Evolutionary conservation across 53 echinoderm and acorn worm genomes (phyloP), one percentile per base, ranked within the genome.

Genomic region (Temnopleurus reevesii): DNA sequence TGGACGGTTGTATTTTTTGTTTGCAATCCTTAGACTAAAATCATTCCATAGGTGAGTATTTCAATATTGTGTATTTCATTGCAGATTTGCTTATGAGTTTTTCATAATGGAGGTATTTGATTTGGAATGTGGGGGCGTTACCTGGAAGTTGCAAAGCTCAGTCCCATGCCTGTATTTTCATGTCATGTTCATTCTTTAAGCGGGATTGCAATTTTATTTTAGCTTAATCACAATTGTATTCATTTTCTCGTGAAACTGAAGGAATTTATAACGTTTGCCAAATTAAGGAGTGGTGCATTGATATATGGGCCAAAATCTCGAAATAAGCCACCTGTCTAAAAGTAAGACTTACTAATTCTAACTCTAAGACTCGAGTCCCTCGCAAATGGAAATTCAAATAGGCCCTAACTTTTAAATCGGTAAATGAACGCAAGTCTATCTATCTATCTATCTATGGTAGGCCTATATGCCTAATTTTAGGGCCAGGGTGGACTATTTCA

Each of bases 121-220:
- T 4, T 12, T 31, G 29, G 15, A 10, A 19, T 87, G 88, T 26
- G 88, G 88, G 88, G 88, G 88, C 88, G 88, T 66, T 47, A 87
- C 88, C 88, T 87, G 88, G 66, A 66, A 66, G 88, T 87, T n/a
- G 36, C 18, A 46, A 6, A 30, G 45, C 21, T 18, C 9, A 21
- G 71, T 71, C 88, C 88, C 88, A 87, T 54, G 34, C 88, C 19
- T 87, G 0, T 9, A 46, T 31, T 47, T 31, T 25, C 46, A 21
- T 66, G 88, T 87, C 7, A 21, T 46, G 45, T 44, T 13, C 9
- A 1, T 23, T 44, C 43, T 76, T 76, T 5, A 38, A 8, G 23
- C 24, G 13, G n/a, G 1, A 59, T 59, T 25, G n/a, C 23, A 8
- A 1, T 59, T n/a, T 3, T 27, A n/a, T 4, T 59, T 8, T 21